Percentiles rank a stretch among this genome's conserved stretches.
Conservation (phyloP, 2,888 invertebrate species). For the Sthenelais limicola region DNA sequence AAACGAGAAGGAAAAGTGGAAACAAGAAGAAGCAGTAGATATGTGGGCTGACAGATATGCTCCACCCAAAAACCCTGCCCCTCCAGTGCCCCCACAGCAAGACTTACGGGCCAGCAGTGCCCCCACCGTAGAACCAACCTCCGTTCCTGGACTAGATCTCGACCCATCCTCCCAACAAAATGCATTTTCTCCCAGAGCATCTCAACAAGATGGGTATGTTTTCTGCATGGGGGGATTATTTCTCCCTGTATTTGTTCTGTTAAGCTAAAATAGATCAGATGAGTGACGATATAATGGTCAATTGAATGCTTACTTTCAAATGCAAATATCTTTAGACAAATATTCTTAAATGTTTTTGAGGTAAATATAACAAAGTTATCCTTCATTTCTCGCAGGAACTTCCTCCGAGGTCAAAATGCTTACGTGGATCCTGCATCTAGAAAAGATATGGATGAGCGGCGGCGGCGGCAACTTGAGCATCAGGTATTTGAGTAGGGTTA, state of each 20-base stretch:
- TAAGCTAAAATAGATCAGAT: too few species aligned
- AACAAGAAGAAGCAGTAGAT: conserved; percentile 24
- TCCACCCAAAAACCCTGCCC: not conserved
- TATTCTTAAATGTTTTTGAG: not conserved
- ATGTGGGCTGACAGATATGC: conserved; percentile 45
- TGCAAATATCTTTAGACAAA: too few species aligned
- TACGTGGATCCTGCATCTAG: conserved; percentile 85
- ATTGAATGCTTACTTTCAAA: too few species aligned
- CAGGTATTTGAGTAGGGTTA: too few species aligned
- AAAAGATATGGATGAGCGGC: conserved; percentile 85
- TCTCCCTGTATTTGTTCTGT: too few species aligned
- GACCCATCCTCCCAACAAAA: not conserved
- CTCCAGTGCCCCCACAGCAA: not conserved
- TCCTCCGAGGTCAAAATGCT: conserved; percentile 88
- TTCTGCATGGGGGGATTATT: too few species aligned
- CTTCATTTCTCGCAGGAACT: conserved; percentile 73
- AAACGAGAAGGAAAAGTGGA: conserved; percentile 49
- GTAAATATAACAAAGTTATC: too few species aligned
- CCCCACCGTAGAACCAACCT: conserved; percentile 5
- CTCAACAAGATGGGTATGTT: too few species aligned
- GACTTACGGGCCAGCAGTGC: conserved; percentile 24
- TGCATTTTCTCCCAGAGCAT: too few species aligned
- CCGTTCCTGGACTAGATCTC: conserved; percentile 9
- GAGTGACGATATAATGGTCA: too few species aligned
- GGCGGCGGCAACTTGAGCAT: conserved; percentile 81